Evolutionary conservation across 2,888 invertebrate genomes (phyloP).

Genomic region (Epistrophella euchroma): DNA sequence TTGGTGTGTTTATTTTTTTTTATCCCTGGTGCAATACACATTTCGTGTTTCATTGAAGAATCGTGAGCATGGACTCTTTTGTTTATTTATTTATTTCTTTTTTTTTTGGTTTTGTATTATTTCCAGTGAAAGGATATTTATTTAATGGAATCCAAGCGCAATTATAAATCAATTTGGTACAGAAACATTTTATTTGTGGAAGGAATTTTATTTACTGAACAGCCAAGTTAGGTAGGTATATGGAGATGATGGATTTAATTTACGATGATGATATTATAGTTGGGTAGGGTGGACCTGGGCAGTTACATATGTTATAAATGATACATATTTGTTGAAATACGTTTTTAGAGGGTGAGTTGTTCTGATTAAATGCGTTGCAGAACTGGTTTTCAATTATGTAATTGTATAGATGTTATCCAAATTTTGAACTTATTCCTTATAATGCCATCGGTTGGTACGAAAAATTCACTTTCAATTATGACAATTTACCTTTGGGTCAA

Average conservation of each 20-base stretch:
- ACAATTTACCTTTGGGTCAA: too few species aligned
- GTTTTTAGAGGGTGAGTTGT: too few species aligned
- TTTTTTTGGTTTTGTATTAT: not conserved
- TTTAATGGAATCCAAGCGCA: slow-evolving; percentile 60
- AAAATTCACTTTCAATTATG: too few species aligned
- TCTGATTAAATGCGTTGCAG: too few species aligned
- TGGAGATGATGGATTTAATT: slow-evolving; percentile 41
- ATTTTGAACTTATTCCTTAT: too few species aligned
- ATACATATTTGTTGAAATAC: not conserved
- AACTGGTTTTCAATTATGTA: too few species aligned
- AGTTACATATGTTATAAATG: slow-evolving; percentile 30
- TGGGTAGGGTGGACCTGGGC: slow-evolving; percentile 1
- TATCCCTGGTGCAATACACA: not conserved
- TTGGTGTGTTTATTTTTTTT: not conserved
- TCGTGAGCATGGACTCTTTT: slow-evolving; percentile 47
- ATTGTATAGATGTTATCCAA: too few species aligned
- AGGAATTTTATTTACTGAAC: slow-evolving; percentile 51
- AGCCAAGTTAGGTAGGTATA: not conserved
- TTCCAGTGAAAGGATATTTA: slow-evolving; percentile 45
- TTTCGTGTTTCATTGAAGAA: slow-evolving; percentile 61
- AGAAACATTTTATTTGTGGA: slow-evolving; percentile 55
- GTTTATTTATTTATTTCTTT: slow-evolving; percentile 14
- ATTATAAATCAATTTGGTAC: slow-evolving; percentile 70
- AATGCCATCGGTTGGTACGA: too few species aligned
- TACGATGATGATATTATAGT: slow-evolving; percentile 8